A percentile compares a stretch with the other conserved stretches of the same genome.
phyloP scores from a whole-genome alignment of 1,140 invertebrate species.

The Aphelenchoides fujianensis region DNA sequence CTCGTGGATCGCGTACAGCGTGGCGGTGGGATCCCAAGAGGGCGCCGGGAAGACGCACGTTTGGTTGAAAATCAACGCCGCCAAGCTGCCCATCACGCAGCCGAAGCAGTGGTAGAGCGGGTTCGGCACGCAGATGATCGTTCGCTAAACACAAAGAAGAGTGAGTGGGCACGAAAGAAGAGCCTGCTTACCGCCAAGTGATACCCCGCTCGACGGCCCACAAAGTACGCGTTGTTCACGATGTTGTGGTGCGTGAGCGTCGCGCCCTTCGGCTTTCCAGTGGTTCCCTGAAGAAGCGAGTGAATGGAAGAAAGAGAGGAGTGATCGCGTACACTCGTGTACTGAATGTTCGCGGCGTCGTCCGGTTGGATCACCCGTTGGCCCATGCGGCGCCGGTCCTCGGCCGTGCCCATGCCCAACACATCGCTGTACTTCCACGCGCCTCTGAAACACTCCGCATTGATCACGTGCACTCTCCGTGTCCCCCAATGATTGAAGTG shows the following conservation, averaged over 20 bases:
- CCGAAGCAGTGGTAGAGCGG: constrained; percentile 91
- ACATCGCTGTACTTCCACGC: constrained; percentile 59
- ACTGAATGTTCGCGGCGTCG: constrained; percentile 60
- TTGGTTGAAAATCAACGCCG: constrained; percentile 69
- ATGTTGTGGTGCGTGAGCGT: constrained; percentile 77
- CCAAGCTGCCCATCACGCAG: constrained; percentile 71
- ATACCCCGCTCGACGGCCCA: constrained; percentile 69
- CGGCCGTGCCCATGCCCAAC: constrained; percentile 54
- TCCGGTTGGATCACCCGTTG: constrained; percentile 63
- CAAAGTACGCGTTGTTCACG: constrained; percentile 78
- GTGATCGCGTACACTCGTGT: constrained; percentile 49
- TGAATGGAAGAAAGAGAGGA: background rate
- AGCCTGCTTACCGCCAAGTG: constrained; percentile 63
- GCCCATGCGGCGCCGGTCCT: constrained; percentile 63
- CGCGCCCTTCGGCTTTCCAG: constrained; percentile 82
- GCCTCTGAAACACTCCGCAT: constrained; percentile 41
- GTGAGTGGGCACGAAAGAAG: constrained; percentile 2
- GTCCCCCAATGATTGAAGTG: background rate
- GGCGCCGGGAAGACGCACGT: constrained; percentile 72
- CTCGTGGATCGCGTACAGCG: constrained; percentile 65
- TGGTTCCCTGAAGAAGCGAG: constrained; percentile 71
- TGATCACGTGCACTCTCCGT: background rate
- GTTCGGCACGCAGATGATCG: constrained; percentile 70
- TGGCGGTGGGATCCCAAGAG: constrained; percentile 71
- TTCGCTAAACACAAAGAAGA: constrained; percentile 39